Evolutionary conservation across 2,888 invertebrate genomes (phyloP).

Genomic region (Drosophila yooni): DNA sequence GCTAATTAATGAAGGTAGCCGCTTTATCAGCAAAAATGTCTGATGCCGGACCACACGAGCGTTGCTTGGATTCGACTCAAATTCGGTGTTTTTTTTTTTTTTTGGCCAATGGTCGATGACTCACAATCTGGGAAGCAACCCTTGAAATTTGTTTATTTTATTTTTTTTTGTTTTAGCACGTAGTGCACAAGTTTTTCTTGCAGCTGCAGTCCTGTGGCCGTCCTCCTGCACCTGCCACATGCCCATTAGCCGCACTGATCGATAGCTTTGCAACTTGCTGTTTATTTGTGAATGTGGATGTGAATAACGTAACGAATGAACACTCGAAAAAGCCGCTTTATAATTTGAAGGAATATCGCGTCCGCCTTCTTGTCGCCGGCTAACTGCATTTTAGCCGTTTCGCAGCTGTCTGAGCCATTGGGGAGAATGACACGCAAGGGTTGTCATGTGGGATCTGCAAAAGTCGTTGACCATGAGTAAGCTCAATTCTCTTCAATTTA

Average conservation of each 20-base stretch:
- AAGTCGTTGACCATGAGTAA: not conserved
- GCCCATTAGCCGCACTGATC: constrained; percentile 69
- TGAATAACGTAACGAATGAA: constrained; percentile 4
- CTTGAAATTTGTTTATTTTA: constrained; percentile 14
- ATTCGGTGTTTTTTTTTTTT: not conserved
- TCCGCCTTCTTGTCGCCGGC: constrained; percentile 30
- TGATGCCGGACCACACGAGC: constrained; percentile 64
- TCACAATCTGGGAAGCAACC: constrained; percentile 49
- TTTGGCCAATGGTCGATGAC: constrained; percentile 32
- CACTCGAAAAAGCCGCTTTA: constrained; percentile 66
- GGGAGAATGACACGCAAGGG: constrained; percentile 55
- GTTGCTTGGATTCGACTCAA: constrained; percentile 18
- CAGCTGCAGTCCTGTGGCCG: constrained; percentile 28
- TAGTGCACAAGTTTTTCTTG: constrained; percentile 44
- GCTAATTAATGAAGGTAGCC: constrained; percentile 78
- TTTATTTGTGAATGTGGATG: constrained; percentile 9
- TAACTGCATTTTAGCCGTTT: constrained; percentile 73
- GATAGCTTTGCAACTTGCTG: constrained; percentile 54
- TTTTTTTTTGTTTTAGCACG: constrained; percentile 47
- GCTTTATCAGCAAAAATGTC: constrained; percentile 47
- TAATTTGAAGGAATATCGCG: constrained; percentile 63
- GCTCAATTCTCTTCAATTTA: constrained; percentile 5
- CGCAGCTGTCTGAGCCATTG: constrained; percentile 55
- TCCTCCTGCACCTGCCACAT: constrained; percentile 52
- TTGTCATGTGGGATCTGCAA: constrained; percentile 19